phyloP scores from a whole-genome alignment of 2,113 vertebrate species.

The Hyla sarda region DNA sequence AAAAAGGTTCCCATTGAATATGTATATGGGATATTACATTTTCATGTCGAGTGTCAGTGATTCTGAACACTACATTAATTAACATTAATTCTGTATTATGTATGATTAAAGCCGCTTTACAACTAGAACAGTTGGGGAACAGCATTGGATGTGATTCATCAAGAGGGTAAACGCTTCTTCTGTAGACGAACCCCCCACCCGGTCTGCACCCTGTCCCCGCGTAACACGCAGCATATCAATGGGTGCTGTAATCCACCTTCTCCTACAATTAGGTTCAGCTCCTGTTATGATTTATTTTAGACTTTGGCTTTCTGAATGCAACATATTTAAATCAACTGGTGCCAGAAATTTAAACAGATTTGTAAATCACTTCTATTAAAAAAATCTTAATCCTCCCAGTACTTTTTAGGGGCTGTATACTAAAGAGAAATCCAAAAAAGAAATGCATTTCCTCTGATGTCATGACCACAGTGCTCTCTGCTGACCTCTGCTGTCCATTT shows the following conservation, averaged over 20 bases:
- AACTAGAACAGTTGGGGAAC: background rate
- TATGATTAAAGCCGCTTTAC: background rate
- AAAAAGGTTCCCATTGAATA: slow-evolving; percentile 34
- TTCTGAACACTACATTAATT: slow-evolving; percentile 12
- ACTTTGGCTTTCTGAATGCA: too few relatives aligned
- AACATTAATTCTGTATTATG: slow-evolving; percentile 39
- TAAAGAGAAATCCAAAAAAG: too few relatives aligned
- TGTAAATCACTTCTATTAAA: too few relatives aligned
- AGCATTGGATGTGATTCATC: background rate
- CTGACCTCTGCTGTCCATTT: too few relatives aligned
- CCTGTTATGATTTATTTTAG: background rate
- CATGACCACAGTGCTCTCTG: too few relatives aligned
- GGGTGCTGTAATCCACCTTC: background rate
- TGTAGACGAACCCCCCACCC: background rate
- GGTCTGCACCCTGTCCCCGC: background rate
- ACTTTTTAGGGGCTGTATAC: too few relatives aligned
- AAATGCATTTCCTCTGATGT: too few relatives aligned
- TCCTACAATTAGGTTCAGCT: background rate
- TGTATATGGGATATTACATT: slow-evolving; percentile 20
- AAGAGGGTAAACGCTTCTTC: background rate
- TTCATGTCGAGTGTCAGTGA: slow-evolving; percentile 20
- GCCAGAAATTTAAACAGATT: too few relatives aligned
- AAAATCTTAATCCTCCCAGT: too few relatives aligned
- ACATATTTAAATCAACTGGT: too few relatives aligned
- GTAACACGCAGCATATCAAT: background rate